Evolutionary conservation across 2,113 vertebrate genomes (phyloP).

Genomic region (Hydropotes inermis): DNA sequence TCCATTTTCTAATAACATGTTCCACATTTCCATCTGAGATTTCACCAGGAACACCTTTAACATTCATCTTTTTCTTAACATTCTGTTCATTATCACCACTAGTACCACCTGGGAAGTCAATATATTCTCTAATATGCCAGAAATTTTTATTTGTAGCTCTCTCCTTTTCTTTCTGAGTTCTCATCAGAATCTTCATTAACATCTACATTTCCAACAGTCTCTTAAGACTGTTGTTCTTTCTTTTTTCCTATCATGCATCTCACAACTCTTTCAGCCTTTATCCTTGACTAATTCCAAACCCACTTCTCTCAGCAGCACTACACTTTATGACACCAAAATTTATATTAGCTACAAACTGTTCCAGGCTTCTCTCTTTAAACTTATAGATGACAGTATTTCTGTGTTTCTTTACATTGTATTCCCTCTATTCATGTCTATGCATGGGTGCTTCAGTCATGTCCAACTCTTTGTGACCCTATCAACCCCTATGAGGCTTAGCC

Average conservation of each 20-base stretch:
- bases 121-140: not conserved
- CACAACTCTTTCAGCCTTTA: not conserved
- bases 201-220: not conserved
- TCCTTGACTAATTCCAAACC: not conserved
- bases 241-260: not conserved
- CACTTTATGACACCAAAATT: not conserved
- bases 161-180: not conserved
- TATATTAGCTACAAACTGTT: not conserved
- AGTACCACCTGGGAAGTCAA: too few relatives aligned
- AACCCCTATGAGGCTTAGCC: too few relatives aligned
- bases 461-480: too few relatives aligned
- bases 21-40: not conserved
- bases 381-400: not conserved
- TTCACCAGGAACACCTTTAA: not conserved
- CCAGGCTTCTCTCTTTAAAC: not conserved
- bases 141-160: not conserved
- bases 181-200: not conserved
- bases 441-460: too few relatives aligned
- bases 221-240: not conserved
- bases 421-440: not conserved
- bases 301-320: not conserved
- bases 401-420: not conserved
- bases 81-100: not conserved
- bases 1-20: not conserved
- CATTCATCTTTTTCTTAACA: not conserved